A percentile compares a stretch with the other conserved stretches of the same genome.
Conservation (phyloP, 2,797 vertebrate species). For the Zalophus californianus region DNA sequence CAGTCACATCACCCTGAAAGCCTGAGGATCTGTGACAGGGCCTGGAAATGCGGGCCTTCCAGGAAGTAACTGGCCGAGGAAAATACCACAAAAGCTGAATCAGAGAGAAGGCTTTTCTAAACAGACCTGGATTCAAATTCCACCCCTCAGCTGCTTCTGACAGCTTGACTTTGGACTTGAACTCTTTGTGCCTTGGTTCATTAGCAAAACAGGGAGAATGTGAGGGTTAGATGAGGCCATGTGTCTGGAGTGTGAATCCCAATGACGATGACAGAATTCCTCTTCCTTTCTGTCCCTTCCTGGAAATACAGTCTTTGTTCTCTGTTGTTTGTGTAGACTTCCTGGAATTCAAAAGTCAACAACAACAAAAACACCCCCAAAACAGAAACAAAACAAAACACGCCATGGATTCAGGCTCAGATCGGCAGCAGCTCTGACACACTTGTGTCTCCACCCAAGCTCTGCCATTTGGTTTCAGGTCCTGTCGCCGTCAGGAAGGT, state of each 20-base stretch:
- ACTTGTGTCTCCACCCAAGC: neutral
- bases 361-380: neutral
- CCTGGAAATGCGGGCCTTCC: neutral
- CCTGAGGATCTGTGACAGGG: neutral
- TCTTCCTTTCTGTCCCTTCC: neutral
- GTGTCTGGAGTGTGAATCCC: neutral
- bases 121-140: neutral
- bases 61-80: neutral
- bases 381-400: neutral
- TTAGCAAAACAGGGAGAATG: neutral
- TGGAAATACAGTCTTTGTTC: neutral
- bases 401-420: neutral
- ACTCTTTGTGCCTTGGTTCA: neutral
- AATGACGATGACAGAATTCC: neutral
- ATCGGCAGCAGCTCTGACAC: neutral
- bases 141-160: neutral
- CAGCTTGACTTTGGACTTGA: neutral
- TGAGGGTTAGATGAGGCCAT: neutral
- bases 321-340: constrained; percentile 8
- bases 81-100: neutral
- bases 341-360: neutral
- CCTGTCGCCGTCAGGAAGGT: neutral
- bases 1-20: neutral
- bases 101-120: neutral
- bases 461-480: neutral